phyloP scores from a whole-genome alignment of 2,113 vertebrate species.

The Apus apus region DNA sequence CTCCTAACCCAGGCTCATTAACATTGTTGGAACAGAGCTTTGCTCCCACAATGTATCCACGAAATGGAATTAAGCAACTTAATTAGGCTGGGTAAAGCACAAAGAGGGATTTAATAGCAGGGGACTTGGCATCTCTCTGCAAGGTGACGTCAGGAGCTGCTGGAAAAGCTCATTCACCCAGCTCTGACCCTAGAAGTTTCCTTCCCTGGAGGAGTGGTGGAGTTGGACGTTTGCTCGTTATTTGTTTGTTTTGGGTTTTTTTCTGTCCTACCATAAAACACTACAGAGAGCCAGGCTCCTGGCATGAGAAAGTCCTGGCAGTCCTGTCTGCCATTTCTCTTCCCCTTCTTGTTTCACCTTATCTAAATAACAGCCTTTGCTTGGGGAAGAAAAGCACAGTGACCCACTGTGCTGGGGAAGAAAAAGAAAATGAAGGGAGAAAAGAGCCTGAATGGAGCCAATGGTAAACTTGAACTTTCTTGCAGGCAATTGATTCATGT shows the following conservation, averaged over 20 bases:
- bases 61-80: slow-evolving; percentile 41
- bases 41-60: background rate
- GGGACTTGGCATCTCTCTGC: background rate
- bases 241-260: background rate
- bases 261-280: background rate
- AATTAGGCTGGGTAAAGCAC: slow-evolving; percentile 41
- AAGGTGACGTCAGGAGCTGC: background rate
- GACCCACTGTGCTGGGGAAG: background rate
- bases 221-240: background rate
- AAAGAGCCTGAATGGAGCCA: background rate
- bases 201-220: background rate
- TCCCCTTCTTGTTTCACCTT: background rate
- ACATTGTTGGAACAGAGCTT: slow-evolving; percentile 2
- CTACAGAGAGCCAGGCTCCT: background rate
- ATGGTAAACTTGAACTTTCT: background rate
- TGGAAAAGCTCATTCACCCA: background rate
- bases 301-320: background rate
- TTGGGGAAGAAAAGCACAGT: background rate
- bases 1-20: slow-evolving; percentile 11
- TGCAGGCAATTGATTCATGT: background rate
- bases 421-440: background rate
- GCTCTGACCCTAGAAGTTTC: background rate
- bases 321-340: background rate
- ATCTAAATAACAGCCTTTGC: background rate
- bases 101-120: slow-evolving; percentile 24